phyloP scores from a whole-genome alignment of 2,888 invertebrate genomes.

The Sarcophaga rosellei region DNA sequence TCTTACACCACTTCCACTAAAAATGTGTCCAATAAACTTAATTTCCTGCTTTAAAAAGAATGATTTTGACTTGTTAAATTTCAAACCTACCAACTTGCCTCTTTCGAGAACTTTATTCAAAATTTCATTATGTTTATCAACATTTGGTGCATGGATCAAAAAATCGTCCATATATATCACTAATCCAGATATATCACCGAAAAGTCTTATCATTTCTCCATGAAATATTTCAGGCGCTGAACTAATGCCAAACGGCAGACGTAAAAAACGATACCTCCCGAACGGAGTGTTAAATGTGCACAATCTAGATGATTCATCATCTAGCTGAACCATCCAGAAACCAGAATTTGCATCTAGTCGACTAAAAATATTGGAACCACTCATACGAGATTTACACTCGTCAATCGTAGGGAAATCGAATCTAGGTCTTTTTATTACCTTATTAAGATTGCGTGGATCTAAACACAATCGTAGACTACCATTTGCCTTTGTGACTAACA shows the following conservation, averaged over 20 bases:
- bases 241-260: constrained; percentile 65
- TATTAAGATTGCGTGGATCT: constrained; percentile 67
- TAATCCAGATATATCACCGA: constrained; percentile 17
- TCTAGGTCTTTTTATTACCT: constrained; percentile 55
- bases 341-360: constrained; percentile 51
- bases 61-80: constrained; percentile 20
- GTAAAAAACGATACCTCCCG: constrained; percentile 66
- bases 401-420: constrained; percentile 53
- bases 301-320: constrained; percentile 68
- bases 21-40: constrained; percentile 37
- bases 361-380: constrained; percentile 38
- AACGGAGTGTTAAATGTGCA: constrained; percentile 71
- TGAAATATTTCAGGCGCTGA: constrained; percentile 63
- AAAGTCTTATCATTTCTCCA: constrained; percentile 47
- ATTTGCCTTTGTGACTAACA: constrained; percentile 6
- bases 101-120: constrained; percentile 16
- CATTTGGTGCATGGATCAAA: constrained; percentile 28
- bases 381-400: constrained; percentile 46
- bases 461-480: constrained; percentile 55
- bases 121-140: constrained; percentile 26
- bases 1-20: constrained; percentile 20
- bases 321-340: constrained; percentile 69
- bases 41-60: constrained; percentile 17
- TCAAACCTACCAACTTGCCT: constrained; percentile 6
- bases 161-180: constrained; percentile 27